Base-by-base conservation (phyloP, 2,113 vertebrate genomes). In the Pomatorhinus ruficollis region DNA sequence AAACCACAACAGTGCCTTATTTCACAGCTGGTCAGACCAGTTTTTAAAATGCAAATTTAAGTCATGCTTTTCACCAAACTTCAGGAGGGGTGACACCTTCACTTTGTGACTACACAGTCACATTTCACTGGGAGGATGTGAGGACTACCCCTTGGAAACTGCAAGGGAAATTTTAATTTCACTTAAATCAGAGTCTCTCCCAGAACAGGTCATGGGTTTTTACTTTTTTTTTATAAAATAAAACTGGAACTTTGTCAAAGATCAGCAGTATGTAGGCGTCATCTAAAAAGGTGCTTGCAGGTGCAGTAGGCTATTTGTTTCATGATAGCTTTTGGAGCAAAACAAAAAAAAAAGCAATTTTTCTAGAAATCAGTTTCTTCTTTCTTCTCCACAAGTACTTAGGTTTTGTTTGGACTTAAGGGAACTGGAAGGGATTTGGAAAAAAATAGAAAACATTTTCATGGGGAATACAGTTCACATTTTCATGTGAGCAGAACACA, bases 241-340 rank as follows among this genome's bases (percentile, higher is more conserved):
- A 81, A 92, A 59, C 21, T 54, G 39, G 35, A 81, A 80, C 22
- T 30, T 39, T 35, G 17, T n/a, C 53, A 33, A 53, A 69, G 50
- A 33, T 27, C 65, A 89, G 53, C 28, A 83, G 53, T 0, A 1
- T 19, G 12, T 25, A 84, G 15, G 28, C 42, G 31, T 85, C 3
- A 2, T 17, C 42, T 64, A 57, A 68, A 87, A 82, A 68, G n/a
- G 22, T 28, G 15, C 33, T 84, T 72, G 30, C 35, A 91, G 44
- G 30, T 91, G 31, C n/a, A 85, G 40, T 49, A 82, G 49, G 49
- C 40, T 53, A 23, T 64, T 84, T 80, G 60, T 47, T 93, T 63
- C 42, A 95, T 74, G 78, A 86, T 6, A 63, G 35, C 20, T 91
- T 93, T 71, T 89, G 56, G 60, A 84, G 20, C 22, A 90, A 83